phyloP scores from a whole-genome alignment of 2,797 vertebrate genomes.

The Melanotaenia maccullochi region DNA sequence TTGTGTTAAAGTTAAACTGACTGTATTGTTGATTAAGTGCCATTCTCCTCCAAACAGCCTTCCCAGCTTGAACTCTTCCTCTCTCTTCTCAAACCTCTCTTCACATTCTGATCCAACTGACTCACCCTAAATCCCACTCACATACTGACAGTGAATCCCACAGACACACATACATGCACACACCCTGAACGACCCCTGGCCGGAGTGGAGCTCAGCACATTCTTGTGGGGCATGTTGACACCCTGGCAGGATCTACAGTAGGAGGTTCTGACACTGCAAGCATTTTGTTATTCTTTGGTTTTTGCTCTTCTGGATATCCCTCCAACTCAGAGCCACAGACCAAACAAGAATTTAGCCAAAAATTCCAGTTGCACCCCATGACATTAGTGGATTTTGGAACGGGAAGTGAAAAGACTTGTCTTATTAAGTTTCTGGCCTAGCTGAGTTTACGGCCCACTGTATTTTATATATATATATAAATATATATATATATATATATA shows the following conservation, averaged over 20 bases:
- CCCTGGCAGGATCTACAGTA: slow-evolving; percentile 68
- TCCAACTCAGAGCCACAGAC: slow-evolving; percentile 60
- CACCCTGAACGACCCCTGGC: slow-evolving; percentile 28
- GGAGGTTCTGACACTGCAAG: slow-evolving; percentile 68
- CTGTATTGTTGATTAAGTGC: slow-evolving; percentile 26
- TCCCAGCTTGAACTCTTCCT: slow-evolving; percentile 27
- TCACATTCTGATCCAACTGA: slow-evolving; percentile 47
- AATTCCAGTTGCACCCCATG: slow-evolving; percentile 58
- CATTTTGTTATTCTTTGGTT: slow-evolving; percentile 76
- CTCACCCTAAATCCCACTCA: slow-evolving; percentile 42
- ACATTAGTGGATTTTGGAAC: slow-evolving; percentile 54
- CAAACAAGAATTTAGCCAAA: slow-evolving; percentile 64
- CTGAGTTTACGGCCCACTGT: slow-evolving; percentile 23
- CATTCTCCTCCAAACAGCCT: slow-evolving; percentile 16
- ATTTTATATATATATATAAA: slow-evolving; percentile 23
- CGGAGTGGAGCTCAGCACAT: slow-evolving; percentile 73
- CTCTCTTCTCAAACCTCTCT: slow-evolving; percentile 21
- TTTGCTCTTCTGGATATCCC: slow-evolving; percentile 64
- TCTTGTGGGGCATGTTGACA: slow-evolving; percentile 76
- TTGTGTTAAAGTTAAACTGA: slow-evolving; percentile 23
- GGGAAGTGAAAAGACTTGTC: slow-evolving; percentile 40
- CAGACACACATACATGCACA: slow-evolving; percentile 15
- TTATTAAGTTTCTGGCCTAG: slow-evolving; percentile 45
- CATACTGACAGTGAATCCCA: slow-evolving; percentile 29
- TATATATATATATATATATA: not conserved